A percentile compares a stretch with the other conserved stretches of the same genome.
Conservation (phyloP, 1,140 invertebrate species). For the Choristoneura fumiferana region DNA sequence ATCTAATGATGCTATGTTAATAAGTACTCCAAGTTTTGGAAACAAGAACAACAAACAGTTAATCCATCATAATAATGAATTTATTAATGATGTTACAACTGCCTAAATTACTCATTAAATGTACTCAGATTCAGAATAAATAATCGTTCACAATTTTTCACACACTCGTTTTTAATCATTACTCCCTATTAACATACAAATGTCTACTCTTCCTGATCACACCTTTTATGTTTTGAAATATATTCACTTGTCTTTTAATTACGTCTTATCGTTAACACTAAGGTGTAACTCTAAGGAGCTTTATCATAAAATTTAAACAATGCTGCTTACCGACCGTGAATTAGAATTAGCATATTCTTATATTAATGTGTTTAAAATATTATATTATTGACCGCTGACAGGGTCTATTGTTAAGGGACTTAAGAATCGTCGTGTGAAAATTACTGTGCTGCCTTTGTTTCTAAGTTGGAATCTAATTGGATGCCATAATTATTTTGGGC, state of each 20-base stretch:
- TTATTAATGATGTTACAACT: too few relatives aligned
- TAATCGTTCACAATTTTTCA: slow-evolving; percentile 12
- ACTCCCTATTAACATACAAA: slow-evolving; percentile 1
- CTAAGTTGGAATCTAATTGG: slow-evolving; percentile 3
- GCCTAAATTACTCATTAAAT: background rate
- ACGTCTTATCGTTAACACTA: slow-evolving; percentile 16
- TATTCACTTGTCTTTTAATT: slow-evolving; percentile 19
- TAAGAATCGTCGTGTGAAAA: slow-evolving; percentile 12
- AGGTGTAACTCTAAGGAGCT: slow-evolving; percentile 3
- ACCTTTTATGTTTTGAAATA: slow-evolving; percentile 15
- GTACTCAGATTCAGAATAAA: background rate
- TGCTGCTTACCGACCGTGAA: slow-evolving; percentile 13
- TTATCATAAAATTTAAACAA: slow-evolving; percentile 17
- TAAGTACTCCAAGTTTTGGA: too few relatives aligned
- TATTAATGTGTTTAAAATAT: slow-evolving; percentile 19
- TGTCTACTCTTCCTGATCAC: slow-evolving; percentile 11
- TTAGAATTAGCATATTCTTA: slow-evolving; percentile 17
- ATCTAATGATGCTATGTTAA: too few relatives aligned
- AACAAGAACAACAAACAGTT: too few relatives aligned
- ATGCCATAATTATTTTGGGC: slow-evolving; percentile 16
- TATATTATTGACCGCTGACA: slow-evolving; percentile 16
- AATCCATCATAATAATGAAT: too few relatives aligned
- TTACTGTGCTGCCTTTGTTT: background rate
- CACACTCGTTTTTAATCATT: slow-evolving; percentile 2
- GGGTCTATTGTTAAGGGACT: slow-evolving; percentile 11